Percentiles rank a stretch among this genome's conserved stretches.
Conservation (phyloP, 2,888 invertebrate genomes). For the Torymus tubicola region DNA sequence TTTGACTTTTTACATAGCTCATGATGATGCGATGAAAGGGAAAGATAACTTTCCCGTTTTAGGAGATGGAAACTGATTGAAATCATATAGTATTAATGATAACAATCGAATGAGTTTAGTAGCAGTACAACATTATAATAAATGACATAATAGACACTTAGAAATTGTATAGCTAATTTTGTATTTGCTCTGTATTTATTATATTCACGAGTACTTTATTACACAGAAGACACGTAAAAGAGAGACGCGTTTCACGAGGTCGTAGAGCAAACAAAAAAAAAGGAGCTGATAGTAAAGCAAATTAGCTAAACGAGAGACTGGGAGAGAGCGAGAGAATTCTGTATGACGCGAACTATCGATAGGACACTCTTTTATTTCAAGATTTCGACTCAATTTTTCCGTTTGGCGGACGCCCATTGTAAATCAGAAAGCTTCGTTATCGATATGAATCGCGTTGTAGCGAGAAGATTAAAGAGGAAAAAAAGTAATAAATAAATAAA, state of each 20-base stretch:
- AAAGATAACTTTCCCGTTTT: constrained; percentile 30
- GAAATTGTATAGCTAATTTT: constrained; percentile 71
- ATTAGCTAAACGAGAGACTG: constrained; percentile 5
- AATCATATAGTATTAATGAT: constrained; percentile 60
- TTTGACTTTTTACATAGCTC: constrained; percentile 48
- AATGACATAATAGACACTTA: constrained; percentile 64
- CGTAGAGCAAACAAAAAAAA: constrained; percentile 30
- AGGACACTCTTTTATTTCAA: constrained; percentile 29
- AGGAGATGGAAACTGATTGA: constrained; percentile 37
- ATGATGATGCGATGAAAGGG: constrained; percentile 1
- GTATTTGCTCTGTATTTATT: constrained; percentile 71
- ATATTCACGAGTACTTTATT: constrained; percentile 60
- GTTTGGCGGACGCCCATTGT: constrained; percentile 25
- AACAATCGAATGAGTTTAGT: constrained; percentile 54
- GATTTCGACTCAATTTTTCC: constrained; percentile 28
- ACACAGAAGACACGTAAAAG: constrained; percentile 29
- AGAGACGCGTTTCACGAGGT: constrained; percentile 35
- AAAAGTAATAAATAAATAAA: constrained; percentile 23
- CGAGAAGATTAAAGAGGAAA: constrained; percentile 32
- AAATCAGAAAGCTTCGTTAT: constrained; percentile 40
- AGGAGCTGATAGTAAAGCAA: constrained; percentile 13
- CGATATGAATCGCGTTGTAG: constrained; percentile 55
- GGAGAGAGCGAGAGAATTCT: constrained; percentile 15
- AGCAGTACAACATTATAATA: constrained; percentile 54
- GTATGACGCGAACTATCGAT: constrained; percentile 12